Percentiles rank a stretch among this genome's conserved stretches.
Conservation (phyloP, 1,140 invertebrate species). For the Contarinia nasturtii region DNA sequence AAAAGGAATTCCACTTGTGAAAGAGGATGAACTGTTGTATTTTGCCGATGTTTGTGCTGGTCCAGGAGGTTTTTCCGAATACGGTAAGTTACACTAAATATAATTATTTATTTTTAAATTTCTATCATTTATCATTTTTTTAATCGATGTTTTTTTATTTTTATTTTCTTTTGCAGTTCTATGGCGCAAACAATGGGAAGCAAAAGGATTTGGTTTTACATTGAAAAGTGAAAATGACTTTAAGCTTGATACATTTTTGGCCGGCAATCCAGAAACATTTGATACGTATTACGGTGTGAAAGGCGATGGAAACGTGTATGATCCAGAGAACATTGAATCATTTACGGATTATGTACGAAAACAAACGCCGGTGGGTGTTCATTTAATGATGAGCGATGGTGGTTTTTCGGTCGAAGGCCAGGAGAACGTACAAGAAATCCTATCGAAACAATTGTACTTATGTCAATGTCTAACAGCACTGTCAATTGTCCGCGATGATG, state of each 20-base stretch:
- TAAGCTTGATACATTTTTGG: conserved; percentile 74
- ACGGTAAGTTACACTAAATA: no score
- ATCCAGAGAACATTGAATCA: conserved; percentile 60
- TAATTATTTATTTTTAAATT: conserved; percentile 5
- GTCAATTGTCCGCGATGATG: conserved; percentile 56
- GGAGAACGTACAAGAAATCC: conserved; percentile 95
- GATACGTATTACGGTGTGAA: conserved; percentile 71
- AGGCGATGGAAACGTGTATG: conserved; percentile 77
- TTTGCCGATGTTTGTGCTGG: conserved; percentile 92
- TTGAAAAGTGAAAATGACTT: conserved; percentile 78
- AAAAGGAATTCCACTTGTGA: conserved; percentile 23
- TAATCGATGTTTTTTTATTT: no score
- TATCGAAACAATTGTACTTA: conserved; percentile 86
- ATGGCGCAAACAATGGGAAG: conserved; percentile 65
- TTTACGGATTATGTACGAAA: conserved; percentile 55
- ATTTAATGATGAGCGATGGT: conserved; percentile 97
- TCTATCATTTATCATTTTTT: no score
- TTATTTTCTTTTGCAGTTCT: no score
- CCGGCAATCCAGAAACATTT: conserved; percentile 74
- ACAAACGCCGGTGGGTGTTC: conserved; percentile 66
- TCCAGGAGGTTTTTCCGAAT: conserved; percentile 95
- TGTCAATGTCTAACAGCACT: conserved; percentile 86
- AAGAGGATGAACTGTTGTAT: conserved; percentile 43
- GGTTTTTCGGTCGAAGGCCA: conserved; percentile 87
- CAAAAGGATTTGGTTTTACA: conserved; percentile 90